A percentile compares a stretch with the other conserved stretches of the same genome.
Conservation (phyloP, 1,140 invertebrate genomes). For the Drosophila paulistorum region DNA sequence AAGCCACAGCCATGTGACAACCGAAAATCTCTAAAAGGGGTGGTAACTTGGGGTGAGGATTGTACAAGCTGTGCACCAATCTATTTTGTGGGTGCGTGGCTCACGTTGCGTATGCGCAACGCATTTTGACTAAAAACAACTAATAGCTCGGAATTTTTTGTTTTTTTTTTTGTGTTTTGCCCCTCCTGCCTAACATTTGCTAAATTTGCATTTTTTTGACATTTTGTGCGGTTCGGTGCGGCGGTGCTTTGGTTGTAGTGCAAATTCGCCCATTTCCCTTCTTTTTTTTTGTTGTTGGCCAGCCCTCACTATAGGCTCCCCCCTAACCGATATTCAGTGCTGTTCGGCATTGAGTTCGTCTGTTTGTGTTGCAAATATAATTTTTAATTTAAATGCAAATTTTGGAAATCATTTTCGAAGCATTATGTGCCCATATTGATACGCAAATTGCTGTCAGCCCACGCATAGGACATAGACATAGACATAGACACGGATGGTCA, state of each 20-base stretch:
- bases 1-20: slow-evolving; percentile 69
- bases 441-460: slow-evolving; percentile 79
- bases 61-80: slow-evolving; percentile 21
- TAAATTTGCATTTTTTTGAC: slow-evolving; percentile 80
- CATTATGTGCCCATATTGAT: slow-evolving; percentile 81
- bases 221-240: slow-evolving; percentile 45
- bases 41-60: slow-evolving; percentile 12
- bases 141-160: slow-evolving; percentile 69
- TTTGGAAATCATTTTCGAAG: slow-evolving; percentile 81
- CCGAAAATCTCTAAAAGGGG: slow-evolving; percentile 31
- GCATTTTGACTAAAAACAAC: slow-evolving; percentile 69
- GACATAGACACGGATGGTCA: slow-evolving; percentile 1
- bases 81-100: slow-evolving; percentile 47
- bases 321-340: no score
- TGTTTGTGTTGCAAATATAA: slow-evolving; percentile 81
- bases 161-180: neutral
- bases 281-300: no score
- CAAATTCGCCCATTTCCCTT: slow-evolving; percentile 35
- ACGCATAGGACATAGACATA: slow-evolving; percentile 52
- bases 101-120: slow-evolving; percentile 76
- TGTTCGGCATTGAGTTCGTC: slow-evolving; percentile 11
- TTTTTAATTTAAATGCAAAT: slow-evolving; percentile 82
- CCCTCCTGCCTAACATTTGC: slow-evolving; percentile 64
- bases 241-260: slow-evolving; percentile 30
- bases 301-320: neutral